These are phyloP conservation scores for Lepidocyrtinus sp. DNA, from an alignment of 2,888 invertebrate species.

Conservation along the genomic window DNA sequence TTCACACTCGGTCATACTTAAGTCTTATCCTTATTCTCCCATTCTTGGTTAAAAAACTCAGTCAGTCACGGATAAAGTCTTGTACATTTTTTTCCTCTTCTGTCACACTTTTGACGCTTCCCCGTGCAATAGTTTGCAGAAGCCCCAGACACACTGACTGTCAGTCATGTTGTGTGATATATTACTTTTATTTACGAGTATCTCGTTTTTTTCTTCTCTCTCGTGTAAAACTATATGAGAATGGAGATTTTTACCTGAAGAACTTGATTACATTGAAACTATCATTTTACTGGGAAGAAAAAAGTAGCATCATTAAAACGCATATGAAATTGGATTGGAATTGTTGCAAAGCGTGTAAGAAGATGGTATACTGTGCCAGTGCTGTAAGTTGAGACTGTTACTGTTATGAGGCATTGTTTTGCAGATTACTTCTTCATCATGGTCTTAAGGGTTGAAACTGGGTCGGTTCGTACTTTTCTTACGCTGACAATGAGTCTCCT, in stretches of 20 bases:
- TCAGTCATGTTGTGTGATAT: slow-evolving; percentile 51
- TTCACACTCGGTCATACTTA: slow-evolving; percentile 24
- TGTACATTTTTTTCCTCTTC: too few relatives aligned
- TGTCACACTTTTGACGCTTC: slow-evolving; percentile 30
- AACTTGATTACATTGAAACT: neutral
- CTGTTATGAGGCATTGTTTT: slow-evolving; percentile 14
- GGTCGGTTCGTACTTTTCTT: slow-evolving; percentile 17
- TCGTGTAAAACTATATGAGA: slow-evolving; percentile 10
- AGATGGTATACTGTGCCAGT: neutral
- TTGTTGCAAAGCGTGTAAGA: too few relatives aligned
- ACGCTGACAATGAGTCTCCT: too few relatives aligned
- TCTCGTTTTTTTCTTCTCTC: neutral
- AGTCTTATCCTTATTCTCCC: slow-evolving; percentile 24
- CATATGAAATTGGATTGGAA: too few relatives aligned
- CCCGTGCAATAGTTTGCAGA: slow-evolving; percentile 7
- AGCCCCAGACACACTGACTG: too few relatives aligned
- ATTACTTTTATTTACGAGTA: slow-evolving; percentile 19
- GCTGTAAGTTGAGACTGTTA: neutral
- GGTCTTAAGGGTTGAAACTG: too few relatives aligned
- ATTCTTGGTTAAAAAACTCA: slow-evolving; percentile 36
- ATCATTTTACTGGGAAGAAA: too few relatives aligned
- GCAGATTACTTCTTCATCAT: too few relatives aligned
- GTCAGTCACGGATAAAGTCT: slow-evolving; percentile 48
- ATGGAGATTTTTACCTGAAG: slow-evolving; percentile 35
- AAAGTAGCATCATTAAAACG: too few relatives aligned